A percentile compares a stretch with the other conserved stretches of the same genome.
These are phyloP conservation scores for Ceryle rudis DNA, from an alignment of 2,797 vertebrate genomes.

Conservation along the genomic window DNA sequence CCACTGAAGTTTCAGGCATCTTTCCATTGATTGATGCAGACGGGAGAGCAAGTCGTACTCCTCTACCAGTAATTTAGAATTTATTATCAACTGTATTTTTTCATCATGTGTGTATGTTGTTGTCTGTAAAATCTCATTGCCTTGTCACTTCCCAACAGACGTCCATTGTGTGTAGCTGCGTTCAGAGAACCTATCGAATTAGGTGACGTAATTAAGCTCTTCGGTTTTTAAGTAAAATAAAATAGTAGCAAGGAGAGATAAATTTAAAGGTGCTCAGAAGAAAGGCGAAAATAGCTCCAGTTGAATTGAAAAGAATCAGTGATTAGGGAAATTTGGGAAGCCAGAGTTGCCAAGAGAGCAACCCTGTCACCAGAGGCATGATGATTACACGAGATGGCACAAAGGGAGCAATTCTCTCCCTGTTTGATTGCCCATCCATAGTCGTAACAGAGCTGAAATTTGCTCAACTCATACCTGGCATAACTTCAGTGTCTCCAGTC, in stretches of 20 bases:
- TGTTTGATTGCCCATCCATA: not conserved
- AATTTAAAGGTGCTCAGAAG: not conserved
- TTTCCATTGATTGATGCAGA: not conserved
- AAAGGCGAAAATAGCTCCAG: not conserved
- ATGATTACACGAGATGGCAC: not conserved
- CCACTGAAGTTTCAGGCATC: constrained; percentile 34
- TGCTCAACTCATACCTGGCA: not conserved
- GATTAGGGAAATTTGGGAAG: not conserved
- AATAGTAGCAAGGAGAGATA: not conserved
- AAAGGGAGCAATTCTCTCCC: not conserved
- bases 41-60: not conserved
- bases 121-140: not conserved
- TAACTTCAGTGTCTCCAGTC: not conserved
- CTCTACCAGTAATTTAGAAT: not conserved
- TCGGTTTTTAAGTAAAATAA: not conserved
- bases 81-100: not conserved
- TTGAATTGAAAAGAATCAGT: not conserved
- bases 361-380: not conserved
- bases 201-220: not conserved
- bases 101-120: not conserved
- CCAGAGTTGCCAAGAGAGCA: not conserved
- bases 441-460: not conserved
- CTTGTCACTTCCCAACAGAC: not conserved
- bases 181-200: not conserved
- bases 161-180: rapidly evolving